A percentile compares a stretch with the other conserved stretches of the same genome.
Evolutionary conservation across 2,888 invertebrate genomes (phyloP).

Genomic region (Drosophila mettleri): DNA sequence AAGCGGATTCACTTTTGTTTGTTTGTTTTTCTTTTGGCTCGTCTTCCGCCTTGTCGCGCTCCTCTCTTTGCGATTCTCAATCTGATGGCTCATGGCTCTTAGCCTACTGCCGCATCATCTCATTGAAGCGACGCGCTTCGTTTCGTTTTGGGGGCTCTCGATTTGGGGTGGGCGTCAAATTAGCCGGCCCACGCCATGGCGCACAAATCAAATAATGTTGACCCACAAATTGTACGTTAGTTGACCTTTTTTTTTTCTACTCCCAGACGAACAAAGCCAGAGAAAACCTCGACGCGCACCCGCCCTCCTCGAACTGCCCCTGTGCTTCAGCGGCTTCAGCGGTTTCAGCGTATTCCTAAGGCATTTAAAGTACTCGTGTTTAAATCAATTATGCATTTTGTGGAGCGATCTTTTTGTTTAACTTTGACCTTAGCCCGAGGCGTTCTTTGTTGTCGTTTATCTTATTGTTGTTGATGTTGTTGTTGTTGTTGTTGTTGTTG

Average conservation of each 20-base stretch:
- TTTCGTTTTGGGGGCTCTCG: constrained; percentile 41
- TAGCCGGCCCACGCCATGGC: constrained; percentile 70
- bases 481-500: constrained; percentile 17
- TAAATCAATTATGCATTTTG: constrained; percentile 81
- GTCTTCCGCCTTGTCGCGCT: neutral
- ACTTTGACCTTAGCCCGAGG: constrained; percentile 78
- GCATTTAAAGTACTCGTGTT: constrained; percentile 62
- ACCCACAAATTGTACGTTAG: constrained; percentile 79
- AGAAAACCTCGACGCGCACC: constrained; percentile 7
- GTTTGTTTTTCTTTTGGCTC: constrained; percentile 37
- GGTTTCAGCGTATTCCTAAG: constrained; percentile 19
- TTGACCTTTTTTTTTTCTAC: constrained; percentile 71
- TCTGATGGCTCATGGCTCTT: constrained; percentile 18
- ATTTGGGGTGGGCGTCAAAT: constrained; percentile 72
- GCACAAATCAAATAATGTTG: constrained; percentile 78
- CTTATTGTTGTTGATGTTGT: constrained; percentile 35
- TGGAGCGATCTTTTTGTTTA: constrained; percentile 70
- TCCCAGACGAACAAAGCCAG: constrained; percentile 34
- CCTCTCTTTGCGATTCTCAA: constrained; percentile 1
- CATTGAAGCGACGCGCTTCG: constrained; percentile 36
- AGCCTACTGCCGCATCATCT: constrained; percentile 24
- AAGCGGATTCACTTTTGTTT: constrained; percentile 78
- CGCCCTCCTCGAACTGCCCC: neutral
- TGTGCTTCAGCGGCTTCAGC: neutral
- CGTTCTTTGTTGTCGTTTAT: constrained; percentile 64